These are phyloP conservation scores for Butorides virescens DNA, from an alignment of 2,113 vertebrate species.

Conservation along the genomic window DNA sequence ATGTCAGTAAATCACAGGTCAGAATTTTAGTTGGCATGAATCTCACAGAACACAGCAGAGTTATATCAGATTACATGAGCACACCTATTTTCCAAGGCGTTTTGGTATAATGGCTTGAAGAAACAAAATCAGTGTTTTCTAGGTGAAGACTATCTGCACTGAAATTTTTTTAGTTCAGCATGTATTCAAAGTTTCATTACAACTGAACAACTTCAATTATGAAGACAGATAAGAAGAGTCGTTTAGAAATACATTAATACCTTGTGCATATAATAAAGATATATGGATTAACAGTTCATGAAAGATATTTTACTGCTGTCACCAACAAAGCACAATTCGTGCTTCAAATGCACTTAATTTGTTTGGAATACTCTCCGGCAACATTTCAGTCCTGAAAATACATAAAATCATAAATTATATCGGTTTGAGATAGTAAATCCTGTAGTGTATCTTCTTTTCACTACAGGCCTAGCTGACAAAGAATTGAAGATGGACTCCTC, in stretches of 20 bases:
- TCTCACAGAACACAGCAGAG: not conserved
- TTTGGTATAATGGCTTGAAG: not conserved
- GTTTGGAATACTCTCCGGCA: not conserved
- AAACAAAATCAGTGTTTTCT: not conserved
- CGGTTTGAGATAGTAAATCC: not conserved
- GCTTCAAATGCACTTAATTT: not conserved
- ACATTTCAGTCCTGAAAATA: not conserved
- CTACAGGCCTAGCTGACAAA: not conserved
- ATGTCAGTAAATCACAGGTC: not conserved
- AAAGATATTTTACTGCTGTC: not conserved
- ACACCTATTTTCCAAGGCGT: rapidly evolving
- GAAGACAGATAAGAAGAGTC: not conserved
- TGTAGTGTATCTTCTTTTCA: not conserved
- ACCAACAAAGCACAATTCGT: not conserved
- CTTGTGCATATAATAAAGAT: not conserved
- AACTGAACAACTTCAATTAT: not conserved
- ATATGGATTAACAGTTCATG: not conserved
- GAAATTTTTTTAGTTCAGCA: not conserved
- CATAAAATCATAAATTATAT: not conserved
- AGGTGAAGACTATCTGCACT: not conserved
- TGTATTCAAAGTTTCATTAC: not conserved
- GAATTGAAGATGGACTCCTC: not conserved
- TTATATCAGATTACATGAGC: not conserved
- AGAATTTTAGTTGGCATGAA: not conserved
- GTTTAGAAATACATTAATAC: not conserved